Base-by-base conservation (phyloP, 2,113 vertebrate genomes). In the Ifrita kowaldi region DNA sequence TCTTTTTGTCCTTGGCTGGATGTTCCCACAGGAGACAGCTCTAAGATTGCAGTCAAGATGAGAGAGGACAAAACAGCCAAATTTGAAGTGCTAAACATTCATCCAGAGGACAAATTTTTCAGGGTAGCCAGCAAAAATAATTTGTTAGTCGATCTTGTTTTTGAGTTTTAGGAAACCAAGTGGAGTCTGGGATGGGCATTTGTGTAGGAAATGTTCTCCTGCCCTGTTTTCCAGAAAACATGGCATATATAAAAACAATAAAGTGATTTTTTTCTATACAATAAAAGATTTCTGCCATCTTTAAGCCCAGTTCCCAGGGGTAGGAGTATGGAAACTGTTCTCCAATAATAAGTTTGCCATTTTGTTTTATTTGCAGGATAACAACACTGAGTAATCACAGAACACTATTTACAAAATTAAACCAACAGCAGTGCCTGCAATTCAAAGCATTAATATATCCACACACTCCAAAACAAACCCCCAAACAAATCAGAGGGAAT, bases 331-430 rank as follows among this genome's bases (percentile, higher is more conserved):
- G 64, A 76, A 95, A 89, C 74, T 1, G 4, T 75, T 79, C 69
- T 87, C 41, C 67, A 23, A 7, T 80, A 88, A 68, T 24, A 87
- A 76, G 15, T 85, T 92, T 92, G 44, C 39, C 11, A 30, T 77
- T 84, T 71, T 83, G 63, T 86, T 95, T 85, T 87, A 69, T 95
- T 89, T 95, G 77, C 0, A 5, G 78, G 57, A 46, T 57, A 75
- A 81, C 68, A 84, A 68, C 75, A 9, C 35, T 30, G 77, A 81
- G 75, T 77, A 80, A 88, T 89, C 74, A 70, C n/a, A 68, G 47
- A 81, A 47, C 13, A 9, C 70, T 91, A 47, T 94, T 94, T 84
- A 52, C 56, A 41, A 73, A 92, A 94, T 90, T 67, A 90, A 96
- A 86, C 73, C 91, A 82, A 70, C 78, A 67, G 49, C 50, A 74